These are phyloP conservation scores for Nesogale talazaci DNA, from an alignment of 2,113 vertebrate genomes.

Conservation along the genomic window DNA sequence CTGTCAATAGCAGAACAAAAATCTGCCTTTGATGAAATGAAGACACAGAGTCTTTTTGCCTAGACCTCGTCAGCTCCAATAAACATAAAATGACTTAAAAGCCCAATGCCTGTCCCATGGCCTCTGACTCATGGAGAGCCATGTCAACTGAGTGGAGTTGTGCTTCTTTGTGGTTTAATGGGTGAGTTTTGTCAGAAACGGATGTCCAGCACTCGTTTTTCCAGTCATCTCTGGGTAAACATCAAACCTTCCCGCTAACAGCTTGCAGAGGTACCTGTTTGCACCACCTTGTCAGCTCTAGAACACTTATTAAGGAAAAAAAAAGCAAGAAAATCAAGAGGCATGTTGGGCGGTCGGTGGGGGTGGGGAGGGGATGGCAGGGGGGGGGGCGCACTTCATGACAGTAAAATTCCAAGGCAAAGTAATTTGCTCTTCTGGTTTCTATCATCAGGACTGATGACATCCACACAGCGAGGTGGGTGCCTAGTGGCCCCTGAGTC, in stretches of 20 bases:
- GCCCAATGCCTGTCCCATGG: not conserved
- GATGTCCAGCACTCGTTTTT: not conserved
- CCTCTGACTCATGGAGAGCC: not conserved
- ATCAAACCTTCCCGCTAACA: not conserved
- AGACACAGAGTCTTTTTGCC: not conserved
- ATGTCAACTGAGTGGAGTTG: not conserved
- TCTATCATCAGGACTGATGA: not conserved
- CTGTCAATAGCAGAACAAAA: not conserved
- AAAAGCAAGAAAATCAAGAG: not conserved
- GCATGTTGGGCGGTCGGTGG: no score
- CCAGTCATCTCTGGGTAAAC: not conserved
- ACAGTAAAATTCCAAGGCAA: slow-evolving; percentile 1
- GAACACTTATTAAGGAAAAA: no score
- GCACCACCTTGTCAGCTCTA: no score
- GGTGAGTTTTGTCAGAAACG: not conserved
- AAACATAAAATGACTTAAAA: not conserved
- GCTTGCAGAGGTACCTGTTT: no score
- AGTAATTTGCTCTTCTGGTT: not conserved
- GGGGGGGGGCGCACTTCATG: no score
- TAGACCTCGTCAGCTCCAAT: not conserved
- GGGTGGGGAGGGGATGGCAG: no score
- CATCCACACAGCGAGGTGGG: no score
- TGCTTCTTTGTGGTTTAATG: not conserved
- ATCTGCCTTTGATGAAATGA: slow-evolving; percentile 18
- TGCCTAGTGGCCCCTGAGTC: not conserved